These are phyloP conservation scores for Sula dactylatra DNA, from an alignment of 2,113 vertebrate genomes.

Conservation along the genomic window DNA sequence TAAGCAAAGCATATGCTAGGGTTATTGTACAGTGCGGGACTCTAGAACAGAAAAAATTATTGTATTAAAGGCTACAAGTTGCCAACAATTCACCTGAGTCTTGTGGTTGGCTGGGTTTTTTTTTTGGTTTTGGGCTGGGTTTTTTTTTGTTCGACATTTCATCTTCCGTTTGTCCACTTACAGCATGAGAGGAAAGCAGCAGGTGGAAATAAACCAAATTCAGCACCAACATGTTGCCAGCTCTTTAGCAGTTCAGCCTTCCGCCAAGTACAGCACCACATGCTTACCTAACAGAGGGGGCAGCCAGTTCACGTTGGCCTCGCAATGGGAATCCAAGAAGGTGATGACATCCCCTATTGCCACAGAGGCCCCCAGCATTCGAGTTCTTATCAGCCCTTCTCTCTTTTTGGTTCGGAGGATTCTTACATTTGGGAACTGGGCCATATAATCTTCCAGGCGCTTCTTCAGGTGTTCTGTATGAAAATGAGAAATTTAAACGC, in stretches of 20 bases:
- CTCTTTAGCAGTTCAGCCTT: not conserved
- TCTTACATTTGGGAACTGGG: slow-evolving; percentile 85
- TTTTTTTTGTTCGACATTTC: not conserved
- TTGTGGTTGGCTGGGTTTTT: not conserved
- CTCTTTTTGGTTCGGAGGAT: slow-evolving; percentile 92
- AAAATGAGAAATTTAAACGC: not conserved
- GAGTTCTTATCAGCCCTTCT: slow-evolving; percentile 92
- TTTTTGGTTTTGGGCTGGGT: not conserved
- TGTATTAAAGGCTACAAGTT: not conserved
- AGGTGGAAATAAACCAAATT: not conserved
- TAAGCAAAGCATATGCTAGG: not conserved
- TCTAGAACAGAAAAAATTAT: not conserved
- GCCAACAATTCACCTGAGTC: not conserved
- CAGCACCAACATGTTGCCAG: not conserved
- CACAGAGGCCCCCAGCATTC: slow-evolving; percentile 87
- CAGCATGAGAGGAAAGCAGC: not conserved
- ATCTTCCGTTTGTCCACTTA: not conserved
- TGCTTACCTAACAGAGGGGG: slow-evolving; percentile 88
- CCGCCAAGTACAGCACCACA: not conserved
- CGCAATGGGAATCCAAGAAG: slow-evolving; percentile 96
- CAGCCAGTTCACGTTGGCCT: slow-evolving; percentile 97
- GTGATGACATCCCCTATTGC: slow-evolving; percentile 93
- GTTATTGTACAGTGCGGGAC: not conserved
- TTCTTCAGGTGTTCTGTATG: slow-evolving; percentile 86
- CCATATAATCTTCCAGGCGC: slow-evolving; percentile 91